phyloP scores from a whole-genome alignment of 92 coral and sea anemone species.

The Scolanthus callimorphus region DNA sequence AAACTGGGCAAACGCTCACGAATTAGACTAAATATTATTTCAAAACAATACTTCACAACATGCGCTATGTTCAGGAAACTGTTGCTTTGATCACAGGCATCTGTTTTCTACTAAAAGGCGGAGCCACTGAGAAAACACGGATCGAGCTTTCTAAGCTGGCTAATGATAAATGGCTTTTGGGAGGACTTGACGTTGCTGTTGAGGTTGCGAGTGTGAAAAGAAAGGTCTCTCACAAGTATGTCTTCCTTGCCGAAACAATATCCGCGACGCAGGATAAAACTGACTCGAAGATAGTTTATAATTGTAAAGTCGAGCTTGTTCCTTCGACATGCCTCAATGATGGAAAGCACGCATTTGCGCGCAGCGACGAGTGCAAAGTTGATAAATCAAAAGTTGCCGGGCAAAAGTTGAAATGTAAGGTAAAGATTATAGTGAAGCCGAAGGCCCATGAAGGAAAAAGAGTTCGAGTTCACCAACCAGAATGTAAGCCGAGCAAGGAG shows the following conservation, averaged over 20 bases:
- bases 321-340: not conserved
- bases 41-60: not conserved
- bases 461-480: too few relatives aligned
- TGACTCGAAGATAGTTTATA: too few relatives aligned
- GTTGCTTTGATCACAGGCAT: too few relatives aligned
- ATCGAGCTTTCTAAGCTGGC: not conserved
- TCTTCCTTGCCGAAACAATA: not conserved
- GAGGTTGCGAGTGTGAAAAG: not conserved
- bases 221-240: not conserved
- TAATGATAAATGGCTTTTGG: not conserved
- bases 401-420: too few relatives aligned
- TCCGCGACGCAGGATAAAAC: not conserved
- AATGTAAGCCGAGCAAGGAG: too few relatives aligned
- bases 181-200: not conserved
- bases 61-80: too few relatives aligned
- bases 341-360: constrained; percentile 1
- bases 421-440: too few relatives aligned
- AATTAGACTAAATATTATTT: too few relatives aligned
- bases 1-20: not conserved
- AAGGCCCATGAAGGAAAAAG: too few relatives aligned
- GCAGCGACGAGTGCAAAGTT: not conserved
- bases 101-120: too few relatives aligned
- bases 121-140: not conserved
- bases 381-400: too few relatives aligned
- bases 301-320: not conserved